Percentiles rank a stretch among this genome's conserved stretches.
Evolutionary conservation across 2,113 vertebrate genomes (phyloP).

Genomic region (Macrotus californicus): DNA sequence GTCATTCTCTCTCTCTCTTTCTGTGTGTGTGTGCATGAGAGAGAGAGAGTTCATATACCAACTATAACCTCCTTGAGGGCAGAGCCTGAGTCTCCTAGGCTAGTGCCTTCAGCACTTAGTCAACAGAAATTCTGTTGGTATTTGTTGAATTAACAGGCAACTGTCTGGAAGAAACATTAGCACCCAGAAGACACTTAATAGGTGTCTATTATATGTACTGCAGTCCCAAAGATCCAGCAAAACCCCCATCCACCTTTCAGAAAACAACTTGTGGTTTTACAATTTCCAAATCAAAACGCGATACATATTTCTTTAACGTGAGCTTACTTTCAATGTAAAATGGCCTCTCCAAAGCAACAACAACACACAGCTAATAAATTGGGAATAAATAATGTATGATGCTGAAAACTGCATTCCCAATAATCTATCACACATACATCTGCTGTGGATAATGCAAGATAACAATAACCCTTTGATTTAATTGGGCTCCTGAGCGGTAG

Average conservation of each 20-base stretch:
- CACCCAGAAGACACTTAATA: not conserved
- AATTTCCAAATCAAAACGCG: not conserved
- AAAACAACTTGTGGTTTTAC: not conserved
- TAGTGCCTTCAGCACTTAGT: not conserved
- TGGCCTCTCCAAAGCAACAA: not conserved
- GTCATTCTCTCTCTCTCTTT: accelerated
- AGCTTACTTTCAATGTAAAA: not conserved
- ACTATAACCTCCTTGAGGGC: not conserved
- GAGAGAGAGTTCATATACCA: accelerated
- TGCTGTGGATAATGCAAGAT: not conserved
- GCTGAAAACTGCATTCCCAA: not conserved
- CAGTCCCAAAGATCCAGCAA: not conserved
- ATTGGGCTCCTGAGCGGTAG: not conserved
- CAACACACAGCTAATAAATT: not conserved
- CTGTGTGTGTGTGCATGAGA: not conserved
- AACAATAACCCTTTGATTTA: not conserved
- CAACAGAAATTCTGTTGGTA: not conserved
- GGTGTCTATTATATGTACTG: not conserved
- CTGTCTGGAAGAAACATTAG: not conserved
- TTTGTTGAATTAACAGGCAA: not conserved
- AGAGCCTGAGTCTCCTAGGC: accelerated
- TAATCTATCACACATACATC: not conserved
- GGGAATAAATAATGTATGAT: constrained; percentile 29
- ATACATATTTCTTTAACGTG: not conserved
- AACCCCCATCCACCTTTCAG: not conserved